Base-by-base conservation (phyloP, 2,797 vertebrate species). In the Ptychadena robeensis region DNA sequence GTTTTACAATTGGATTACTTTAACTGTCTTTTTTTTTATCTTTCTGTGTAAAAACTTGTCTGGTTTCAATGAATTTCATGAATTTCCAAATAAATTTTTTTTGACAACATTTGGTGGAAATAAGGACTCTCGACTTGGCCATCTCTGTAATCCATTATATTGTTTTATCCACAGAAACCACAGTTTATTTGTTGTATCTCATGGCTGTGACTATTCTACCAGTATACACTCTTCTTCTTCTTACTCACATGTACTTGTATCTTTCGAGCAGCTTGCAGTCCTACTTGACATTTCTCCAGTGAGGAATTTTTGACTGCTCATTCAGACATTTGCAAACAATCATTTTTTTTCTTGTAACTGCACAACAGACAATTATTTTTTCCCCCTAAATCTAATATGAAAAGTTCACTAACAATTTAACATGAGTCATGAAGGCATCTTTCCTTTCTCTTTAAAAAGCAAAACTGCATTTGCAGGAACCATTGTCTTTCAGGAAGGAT, bases 361-460 rank as follows among this genome's bases (percentile, higher is more conserved):
- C 22, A 72, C 38, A 57, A 85, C 67, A 76, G 37, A 85, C 37
- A 22, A 35, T 81, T 83, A 80, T 85, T 84, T 87, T 32, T 89
- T 86, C 81, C 82, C 44, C 44, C 18, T 86, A 93, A 92, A 92
- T 90, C 82, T 85, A 87, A 89, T 91, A 89, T 91, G 86, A 82
- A 91, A 93, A 89, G 82, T 89, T 92, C 87, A 89, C 73, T 90
- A 87, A 86, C 79, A 90, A 93, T 91, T 90, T 87, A 87, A 79
- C 4, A 27, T 85, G 86, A 89, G 89, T 93, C 88, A 92, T 91
- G 86, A 88, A 86, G 85, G 82, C 40, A 78, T 89, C 82, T 86
- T 83, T 89, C 91, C 79, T 38, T 87, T 88, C 68, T 68, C 70
- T 79, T 28, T 79, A 73, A 79, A 89, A 85, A 82, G 73, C 88